Percentiles rank a stretch among this genome's conserved stretches.
These are phyloP conservation scores for Babylonia areolata DNA, from an alignment of 1,140 invertebrate genomes.

Conservation along the genomic window DNA sequence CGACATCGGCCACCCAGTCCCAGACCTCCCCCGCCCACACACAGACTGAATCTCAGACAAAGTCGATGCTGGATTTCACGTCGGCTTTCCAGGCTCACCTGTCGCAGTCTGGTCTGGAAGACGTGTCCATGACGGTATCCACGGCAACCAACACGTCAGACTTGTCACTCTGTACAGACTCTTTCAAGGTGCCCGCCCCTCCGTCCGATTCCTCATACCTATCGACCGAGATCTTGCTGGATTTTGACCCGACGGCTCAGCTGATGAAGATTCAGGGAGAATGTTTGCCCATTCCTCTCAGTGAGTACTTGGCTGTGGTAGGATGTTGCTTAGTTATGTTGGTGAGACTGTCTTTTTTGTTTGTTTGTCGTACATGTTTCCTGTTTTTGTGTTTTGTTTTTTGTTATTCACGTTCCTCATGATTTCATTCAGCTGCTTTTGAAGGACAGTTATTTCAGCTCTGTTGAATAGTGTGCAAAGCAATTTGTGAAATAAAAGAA, in stretches of 20 bases:
- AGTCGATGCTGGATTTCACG: conserved; percentile 27
- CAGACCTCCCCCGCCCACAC: background rate
- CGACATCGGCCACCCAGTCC: background rate
- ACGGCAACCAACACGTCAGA: conserved; percentile 42
- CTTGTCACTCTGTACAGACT: conserved; percentile 43
- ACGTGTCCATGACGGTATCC: conserved; percentile 32
- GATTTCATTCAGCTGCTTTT: no score
- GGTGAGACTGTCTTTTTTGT: no score
- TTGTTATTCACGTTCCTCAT: no score
- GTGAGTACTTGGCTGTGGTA: conserved; percentile 45
- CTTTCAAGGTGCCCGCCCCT: conserved; percentile 65
- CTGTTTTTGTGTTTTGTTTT: no score
- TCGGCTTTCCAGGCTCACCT: conserved; percentile 42
- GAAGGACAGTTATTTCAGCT: no score
- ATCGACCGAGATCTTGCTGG: conserved; percentile 20
- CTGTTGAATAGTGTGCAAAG: no score
- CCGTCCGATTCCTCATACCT: conserved; percentile 41
- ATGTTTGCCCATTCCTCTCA: conserved; percentile 65
- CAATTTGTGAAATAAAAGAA: no score
- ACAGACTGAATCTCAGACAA: conserved; percentile 39
- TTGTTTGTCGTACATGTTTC: no score
- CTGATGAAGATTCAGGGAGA: conserved; percentile 62
- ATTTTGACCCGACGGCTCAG: conserved; percentile 53
- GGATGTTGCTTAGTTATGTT: no score
- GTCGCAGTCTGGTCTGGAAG: conserved; percentile 9